Conservation (phyloP, 2,797 vertebrate species). For the Meda fulgida region DNA sequence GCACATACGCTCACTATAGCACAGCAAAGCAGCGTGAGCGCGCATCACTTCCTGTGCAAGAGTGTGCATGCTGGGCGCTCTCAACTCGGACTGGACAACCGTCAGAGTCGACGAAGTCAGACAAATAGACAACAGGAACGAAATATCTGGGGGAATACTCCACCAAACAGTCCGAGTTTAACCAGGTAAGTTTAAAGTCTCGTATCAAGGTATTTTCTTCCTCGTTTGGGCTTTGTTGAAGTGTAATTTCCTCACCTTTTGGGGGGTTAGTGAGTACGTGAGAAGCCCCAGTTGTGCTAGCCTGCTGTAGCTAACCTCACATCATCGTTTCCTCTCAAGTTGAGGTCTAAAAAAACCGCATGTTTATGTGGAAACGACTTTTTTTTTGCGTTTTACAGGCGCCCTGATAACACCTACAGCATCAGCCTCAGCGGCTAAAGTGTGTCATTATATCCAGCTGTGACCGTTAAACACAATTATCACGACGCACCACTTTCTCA, state of each 20-base stretch:
- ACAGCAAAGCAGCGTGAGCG: background rate
- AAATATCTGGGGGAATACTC: background rate
- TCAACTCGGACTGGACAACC: constrained; percentile 43
- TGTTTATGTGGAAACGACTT: background rate
- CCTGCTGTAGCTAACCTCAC: constrained; percentile 40
- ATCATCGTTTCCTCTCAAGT: constrained; percentile 24
- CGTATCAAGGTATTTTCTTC: background rate
- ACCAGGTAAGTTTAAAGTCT: constrained; percentile 9
- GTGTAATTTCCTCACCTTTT: background rate
- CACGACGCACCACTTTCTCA: background rate
- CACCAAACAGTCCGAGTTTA: background rate
- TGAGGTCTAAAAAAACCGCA: background rate
- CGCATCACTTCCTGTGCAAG: constrained; percentile 63
- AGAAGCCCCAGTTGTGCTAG: constrained; percentile 38
- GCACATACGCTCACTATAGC: background rate
- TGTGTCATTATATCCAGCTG: background rate
- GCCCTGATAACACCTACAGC: background rate
- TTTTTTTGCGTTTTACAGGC: background rate
- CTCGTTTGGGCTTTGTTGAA: background rate
- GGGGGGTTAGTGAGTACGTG: constrained; percentile 24
- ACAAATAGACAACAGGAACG: background rate
- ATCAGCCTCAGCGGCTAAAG: background rate
- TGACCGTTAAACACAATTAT: background rate
- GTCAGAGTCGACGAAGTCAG: constrained; percentile 19
- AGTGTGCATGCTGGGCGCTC: constrained; percentile 19